phyloP scores from a whole-genome alignment of 2,888 invertebrate genomes.

The Laspeyria flexula region DNA sequence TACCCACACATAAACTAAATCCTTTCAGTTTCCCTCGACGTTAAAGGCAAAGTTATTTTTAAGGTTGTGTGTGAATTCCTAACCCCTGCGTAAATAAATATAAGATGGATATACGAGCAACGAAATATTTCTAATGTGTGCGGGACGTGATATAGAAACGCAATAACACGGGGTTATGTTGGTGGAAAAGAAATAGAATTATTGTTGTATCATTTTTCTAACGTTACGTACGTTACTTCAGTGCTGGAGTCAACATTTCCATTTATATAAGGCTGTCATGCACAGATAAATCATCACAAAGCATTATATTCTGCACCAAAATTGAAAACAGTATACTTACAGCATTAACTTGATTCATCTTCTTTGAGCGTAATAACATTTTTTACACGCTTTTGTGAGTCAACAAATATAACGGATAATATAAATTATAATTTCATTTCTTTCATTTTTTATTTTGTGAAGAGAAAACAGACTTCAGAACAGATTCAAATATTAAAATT shows the following conservation, averaged over 20 bases:
- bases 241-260: constrained; percentile 29
- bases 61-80: constrained; percentile 32
- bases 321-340: constrained; percentile 9
- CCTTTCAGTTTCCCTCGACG: constrained; percentile 55
- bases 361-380: background rate
- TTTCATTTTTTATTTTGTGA: too few relatives aligned
- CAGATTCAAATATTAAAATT: too few relatives aligned
- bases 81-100: constrained; percentile 27
- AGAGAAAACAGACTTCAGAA: too few relatives aligned
- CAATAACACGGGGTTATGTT: constrained; percentile 27
- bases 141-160: constrained; percentile 36
- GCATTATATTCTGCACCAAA: constrained; percentile 15
- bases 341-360: constrained; percentile 8
- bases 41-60: constrained; percentile 56
- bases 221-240: constrained; percentile 10
- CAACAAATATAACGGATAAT: background rate
- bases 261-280: constrained; percentile 30
- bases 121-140: constrained; percentile 39
- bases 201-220: constrained; percentile 35
- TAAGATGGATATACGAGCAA: constrained; percentile 33
- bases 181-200: constrained; percentile 26
- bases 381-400: background rate
- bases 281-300: constrained; percentile 26
- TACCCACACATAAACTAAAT: constrained; percentile 61
- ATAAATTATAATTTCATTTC: too few relatives aligned